phyloP scores from a whole-genome alignment of 2,888 invertebrate genomes.

The Drosophila melanocephala region DNA sequence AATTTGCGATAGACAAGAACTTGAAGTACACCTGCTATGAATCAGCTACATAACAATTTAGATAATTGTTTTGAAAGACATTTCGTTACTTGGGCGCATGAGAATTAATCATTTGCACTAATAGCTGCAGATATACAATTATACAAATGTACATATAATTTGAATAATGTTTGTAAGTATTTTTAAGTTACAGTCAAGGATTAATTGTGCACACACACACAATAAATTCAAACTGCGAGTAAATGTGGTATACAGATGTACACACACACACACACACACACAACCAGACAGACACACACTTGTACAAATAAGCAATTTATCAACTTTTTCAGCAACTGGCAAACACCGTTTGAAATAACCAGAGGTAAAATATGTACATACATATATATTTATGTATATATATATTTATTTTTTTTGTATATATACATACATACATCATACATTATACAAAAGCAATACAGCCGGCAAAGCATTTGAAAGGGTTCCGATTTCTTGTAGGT shows the following conservation, averaged over 20 bases:
- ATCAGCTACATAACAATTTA: conserved; percentile 33
- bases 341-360: conserved; percentile 15
- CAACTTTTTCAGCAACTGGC: conserved; percentile 32
- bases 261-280: not conserved
- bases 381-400: not conserved
- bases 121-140: not conserved
- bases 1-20: conserved; percentile 13
- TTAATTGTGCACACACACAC: not conserved
- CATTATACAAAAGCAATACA: conserved; percentile 32
- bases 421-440: not conserved
- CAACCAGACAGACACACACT: not conserved
- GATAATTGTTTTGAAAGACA: conserved; percentile 31
- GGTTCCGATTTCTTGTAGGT: conserved; percentile 49
- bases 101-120: not conserved
- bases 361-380: conserved; percentile 46
- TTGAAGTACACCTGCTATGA: conserved; percentile 13
- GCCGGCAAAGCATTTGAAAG: conserved; percentile 42
- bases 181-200: conserved; percentile 8
- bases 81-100: conserved; percentile 1
- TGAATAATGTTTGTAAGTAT: not conserved
- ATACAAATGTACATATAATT: not conserved
- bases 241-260: not conserved
- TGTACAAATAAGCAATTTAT: not conserved
- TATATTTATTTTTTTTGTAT: not conserved
- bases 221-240: not conserved